These are phyloP conservation scores for Amitus sp. DNA, from an alignment of 2,888 invertebrate species.

Conservation along the genomic window DNA sequence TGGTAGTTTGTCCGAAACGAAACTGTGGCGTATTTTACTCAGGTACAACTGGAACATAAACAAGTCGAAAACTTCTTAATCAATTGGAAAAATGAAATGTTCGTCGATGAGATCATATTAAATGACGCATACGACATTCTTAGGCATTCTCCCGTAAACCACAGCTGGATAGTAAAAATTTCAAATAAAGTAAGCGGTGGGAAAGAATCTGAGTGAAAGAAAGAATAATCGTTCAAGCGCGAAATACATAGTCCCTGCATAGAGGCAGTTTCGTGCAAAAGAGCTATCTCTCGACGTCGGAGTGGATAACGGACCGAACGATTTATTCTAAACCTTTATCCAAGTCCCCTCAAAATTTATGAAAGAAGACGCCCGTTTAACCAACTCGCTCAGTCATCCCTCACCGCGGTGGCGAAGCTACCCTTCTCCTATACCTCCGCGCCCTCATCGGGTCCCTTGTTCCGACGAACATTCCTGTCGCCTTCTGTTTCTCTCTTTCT, in stretches of 20 bases:
- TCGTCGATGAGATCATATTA: too few species aligned
- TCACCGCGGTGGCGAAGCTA: slow-evolving; percentile 57
- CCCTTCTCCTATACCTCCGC: slow-evolving; percentile 42
- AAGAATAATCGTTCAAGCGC: slow-evolving; percentile 30
- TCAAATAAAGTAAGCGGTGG: not conserved
- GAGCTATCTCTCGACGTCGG: slow-evolving; percentile 55
- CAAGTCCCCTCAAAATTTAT: slow-evolving; percentile 62
- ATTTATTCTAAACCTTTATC: slow-evolving; percentile 64
- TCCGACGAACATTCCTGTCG: slow-evolving; percentile 33
- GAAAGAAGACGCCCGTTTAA: slow-evolving; percentile 65
- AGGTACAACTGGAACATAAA: slow-evolving; percentile 56
- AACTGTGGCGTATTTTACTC: slow-evolving; percentile 57
- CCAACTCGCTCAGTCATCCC: slow-evolving; percentile 65
- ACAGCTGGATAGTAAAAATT: not conserved
- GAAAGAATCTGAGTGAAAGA: slow-evolving; percentile 4
- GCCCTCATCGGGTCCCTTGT: slow-evolving; percentile 26
- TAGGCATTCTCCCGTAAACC: not conserved
- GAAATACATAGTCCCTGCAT: slow-evolving; percentile 20
- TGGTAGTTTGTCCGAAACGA: slow-evolving; percentile 49
- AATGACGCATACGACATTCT: too few species aligned
- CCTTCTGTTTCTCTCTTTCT: slow-evolving; percentile 34
- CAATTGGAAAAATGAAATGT: not conserved
- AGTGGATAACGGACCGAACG: slow-evolving; percentile 62
- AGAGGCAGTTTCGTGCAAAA: slow-evolving; percentile 22
- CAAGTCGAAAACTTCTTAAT: not conserved